These are phyloP conservation scores for Drosophila kanekoi DNA, from an alignment of 2,888 invertebrate genomes.

Conservation along the genomic window DNA sequence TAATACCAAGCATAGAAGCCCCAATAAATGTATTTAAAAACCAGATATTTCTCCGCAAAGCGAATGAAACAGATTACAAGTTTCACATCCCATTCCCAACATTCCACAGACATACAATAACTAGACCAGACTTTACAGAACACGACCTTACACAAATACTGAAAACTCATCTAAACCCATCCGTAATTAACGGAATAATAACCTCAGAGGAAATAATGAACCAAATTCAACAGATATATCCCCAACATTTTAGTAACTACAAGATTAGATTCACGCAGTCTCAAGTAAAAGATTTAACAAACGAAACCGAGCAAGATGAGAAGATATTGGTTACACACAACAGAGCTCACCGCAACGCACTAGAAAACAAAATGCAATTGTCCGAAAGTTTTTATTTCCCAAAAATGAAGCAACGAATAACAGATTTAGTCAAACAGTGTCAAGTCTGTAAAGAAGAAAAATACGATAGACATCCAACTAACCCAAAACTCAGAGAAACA, in stretches of 20 bases:
- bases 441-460: constrained; percentile 14
- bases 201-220: constrained; percentile 20
- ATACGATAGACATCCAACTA: constrained; percentile 44
- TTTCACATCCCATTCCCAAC: constrained; percentile 21
- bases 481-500: constrained; percentile 11
- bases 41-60: not conserved
- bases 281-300: not conserved
- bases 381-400: constrained; percentile 39
- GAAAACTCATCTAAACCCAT: not conserved
- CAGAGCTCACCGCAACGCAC: constrained; percentile 29
- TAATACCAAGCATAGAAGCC: constrained; percentile 40
- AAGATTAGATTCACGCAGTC: not conserved
- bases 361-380: constrained; percentile 36
- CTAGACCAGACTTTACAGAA: not conserved
- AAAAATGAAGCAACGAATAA: constrained; percentile 27
- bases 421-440: constrained; percentile 32
- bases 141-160: too few relatives aligned
- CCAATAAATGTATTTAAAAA: constrained; percentile 39
- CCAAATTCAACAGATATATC: constrained; percentile 1
- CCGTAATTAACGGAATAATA: constrained; percentile 7
- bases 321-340: constrained; percentile 10
- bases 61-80: not conserved
- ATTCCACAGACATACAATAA: constrained; percentile 12
- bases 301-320: not conserved
- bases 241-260: constrained; percentile 6